Evolutionary conservation across 37 sponge, comb jelly and placozoan species (phyloP).

Genomic region (Spongilla lacustris): DNA sequence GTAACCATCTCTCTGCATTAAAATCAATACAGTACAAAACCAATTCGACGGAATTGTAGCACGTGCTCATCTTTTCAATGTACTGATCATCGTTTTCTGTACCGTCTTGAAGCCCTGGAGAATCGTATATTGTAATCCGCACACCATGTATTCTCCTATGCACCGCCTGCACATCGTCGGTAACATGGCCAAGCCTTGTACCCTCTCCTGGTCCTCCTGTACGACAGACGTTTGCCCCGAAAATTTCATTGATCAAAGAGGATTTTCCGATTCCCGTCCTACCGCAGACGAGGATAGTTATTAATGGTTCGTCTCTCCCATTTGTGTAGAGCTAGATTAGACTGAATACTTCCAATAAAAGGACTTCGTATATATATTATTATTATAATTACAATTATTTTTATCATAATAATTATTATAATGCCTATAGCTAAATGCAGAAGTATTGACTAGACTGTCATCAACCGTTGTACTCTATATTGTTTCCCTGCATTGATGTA

Average conservation of each 20-base stretch:
- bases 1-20: background rate
- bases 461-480: too few species aligned
- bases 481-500: too few species aligned
- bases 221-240: background rate
- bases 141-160: background rate
- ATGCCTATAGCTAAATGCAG: too few species aligned
- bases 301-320: too few species aligned
- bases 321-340: too few species aligned
- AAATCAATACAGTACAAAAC: slow-evolving; percentile 26
- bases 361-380: too few species aligned
- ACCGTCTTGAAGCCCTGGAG: slow-evolving; percentile 30
- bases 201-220: background rate
- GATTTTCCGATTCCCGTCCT: slow-evolving; percentile 33
- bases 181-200: too few species aligned
- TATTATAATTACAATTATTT: too few species aligned
- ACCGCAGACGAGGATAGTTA: slow-evolving; percentile 6
- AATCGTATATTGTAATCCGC: background rate
- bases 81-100: slow-evolving; percentile 4
- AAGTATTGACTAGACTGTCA: too few species aligned
- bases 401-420: too few species aligned
- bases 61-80: slow-evolving; percentile 1
- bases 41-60: slow-evolving; percentile 10
- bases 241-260: slow-evolving; percentile 12
- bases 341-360: too few species aligned
- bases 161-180: background rate